Percentiles rank a stretch among this genome's conserved stretches.
Conservation (phyloP, 92 coral and sea anemone genomes). For the Desmophyllum pertusum region DNA sequence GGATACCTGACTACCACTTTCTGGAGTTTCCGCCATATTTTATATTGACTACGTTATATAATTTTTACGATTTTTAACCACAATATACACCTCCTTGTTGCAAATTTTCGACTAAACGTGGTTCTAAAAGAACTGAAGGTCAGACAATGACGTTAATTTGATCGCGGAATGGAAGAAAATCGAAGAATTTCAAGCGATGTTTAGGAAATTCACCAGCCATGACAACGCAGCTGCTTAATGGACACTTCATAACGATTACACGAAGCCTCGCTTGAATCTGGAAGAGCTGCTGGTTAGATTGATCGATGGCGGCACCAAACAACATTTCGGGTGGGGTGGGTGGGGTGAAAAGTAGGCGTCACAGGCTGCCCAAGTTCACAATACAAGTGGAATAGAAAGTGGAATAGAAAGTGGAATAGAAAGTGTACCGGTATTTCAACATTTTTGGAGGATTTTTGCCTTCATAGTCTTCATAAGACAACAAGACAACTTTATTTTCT, state of each 20-base stretch:
- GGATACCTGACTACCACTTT: slow-evolving; percentile 31
- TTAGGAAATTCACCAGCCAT: slow-evolving; percentile 19
- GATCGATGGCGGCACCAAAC: neutral
- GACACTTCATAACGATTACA: slow-evolving; percentile 6
- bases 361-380: too few species aligned
- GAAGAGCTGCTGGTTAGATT: neutral
- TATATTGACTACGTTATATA: too few species aligned
- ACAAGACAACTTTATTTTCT: too few species aligned
- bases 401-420: too few species aligned
- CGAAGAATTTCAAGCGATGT: neutral
- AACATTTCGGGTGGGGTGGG: too few species aligned
- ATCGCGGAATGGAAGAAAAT: neutral
- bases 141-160: neutral
- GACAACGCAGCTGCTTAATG: slow-evolving; percentile 25
- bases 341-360: too few species aligned
- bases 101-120: too few species aligned
- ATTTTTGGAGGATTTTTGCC: too few species aligned
- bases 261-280: too few species aligned
- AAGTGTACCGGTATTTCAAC: too few species aligned
- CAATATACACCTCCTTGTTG: neutral
- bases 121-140: neutral
- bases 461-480: too few species aligned
- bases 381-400: too few species aligned
- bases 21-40: slow-evolving; percentile 34
- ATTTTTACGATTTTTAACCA: neutral